A percentile compares a stretch with the other conserved stretches of the same genome.
These are phyloP conservation scores for Spinus pinus DNA, from an alignment of 2,797 vertebrate genomes.

Conservation along the genomic window DNA sequence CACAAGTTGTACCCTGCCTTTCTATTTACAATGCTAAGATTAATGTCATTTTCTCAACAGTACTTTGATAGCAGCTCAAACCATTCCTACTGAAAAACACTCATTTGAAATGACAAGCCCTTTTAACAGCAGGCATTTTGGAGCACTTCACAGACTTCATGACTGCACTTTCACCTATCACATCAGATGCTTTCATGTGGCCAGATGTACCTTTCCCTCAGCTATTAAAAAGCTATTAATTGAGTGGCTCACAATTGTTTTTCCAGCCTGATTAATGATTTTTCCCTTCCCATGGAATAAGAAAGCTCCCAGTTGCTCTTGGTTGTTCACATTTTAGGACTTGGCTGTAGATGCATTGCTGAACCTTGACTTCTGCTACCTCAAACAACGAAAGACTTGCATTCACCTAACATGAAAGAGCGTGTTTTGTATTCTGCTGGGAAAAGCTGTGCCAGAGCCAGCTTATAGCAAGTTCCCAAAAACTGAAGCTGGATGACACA, in stretches of 20 bases:
- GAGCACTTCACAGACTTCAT: not conserved
- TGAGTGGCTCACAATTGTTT: not conserved
- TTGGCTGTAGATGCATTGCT: not conserved
- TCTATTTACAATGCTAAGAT: not conserved
- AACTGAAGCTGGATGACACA: not conserved
- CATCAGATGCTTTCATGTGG: not conserved
- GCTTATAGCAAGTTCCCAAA: not conserved
- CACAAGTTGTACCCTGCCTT: not conserved
- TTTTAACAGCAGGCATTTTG: not conserved
- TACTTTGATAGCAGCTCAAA: not conserved
- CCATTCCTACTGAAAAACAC: not conserved
- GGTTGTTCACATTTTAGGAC: not conserved
- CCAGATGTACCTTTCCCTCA: not conserved
- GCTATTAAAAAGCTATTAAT: not conserved
- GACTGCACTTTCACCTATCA: not conserved
- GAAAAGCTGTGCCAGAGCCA: not conserved
- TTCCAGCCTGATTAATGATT: not conserved
- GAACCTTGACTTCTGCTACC: not conserved
- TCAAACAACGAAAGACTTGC: not conserved
- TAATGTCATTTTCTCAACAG: not conserved
- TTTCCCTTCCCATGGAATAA: not conserved
- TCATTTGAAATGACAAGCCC: not conserved
- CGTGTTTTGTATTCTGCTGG: not conserved
- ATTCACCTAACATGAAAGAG: not conserved
- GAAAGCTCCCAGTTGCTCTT: not conserved